Evolutionary conservation across 1,140 invertebrate genomes (phyloP).

Genomic region (Tetramorium parvispinum): DNA sequence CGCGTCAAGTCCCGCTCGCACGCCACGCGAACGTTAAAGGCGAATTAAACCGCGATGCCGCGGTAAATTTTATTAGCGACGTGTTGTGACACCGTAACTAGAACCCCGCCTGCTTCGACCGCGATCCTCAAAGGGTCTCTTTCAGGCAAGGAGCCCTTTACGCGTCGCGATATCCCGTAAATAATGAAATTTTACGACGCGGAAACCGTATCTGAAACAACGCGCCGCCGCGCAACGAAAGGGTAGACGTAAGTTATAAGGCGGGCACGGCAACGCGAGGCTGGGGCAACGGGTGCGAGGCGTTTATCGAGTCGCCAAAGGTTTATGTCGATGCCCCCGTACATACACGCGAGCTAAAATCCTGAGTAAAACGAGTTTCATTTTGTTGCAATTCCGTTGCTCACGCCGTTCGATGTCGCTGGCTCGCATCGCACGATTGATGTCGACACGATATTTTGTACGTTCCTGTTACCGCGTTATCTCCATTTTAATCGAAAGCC

Average conservation of each 20-base stretch:
- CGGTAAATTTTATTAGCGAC: constrained; percentile 73
- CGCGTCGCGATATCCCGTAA: constrained; percentile 50
- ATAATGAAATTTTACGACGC: constrained; percentile 58
- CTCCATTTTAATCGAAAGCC: constrained; percentile 57
- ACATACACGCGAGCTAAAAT: constrained; percentile 21
- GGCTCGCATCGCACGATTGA: constrained; percentile 43
- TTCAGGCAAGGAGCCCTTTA: constrained; percentile 41
- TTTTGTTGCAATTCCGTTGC: constrained; percentile 46
- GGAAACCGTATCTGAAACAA: constrained; percentile 61
- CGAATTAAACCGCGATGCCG: constrained; percentile 72
- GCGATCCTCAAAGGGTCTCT: constrained; percentile 19
- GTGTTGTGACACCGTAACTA: constrained; percentile 69
- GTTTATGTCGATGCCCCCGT: constrained; percentile 39
- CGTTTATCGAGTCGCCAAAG: constrained; percentile 48
- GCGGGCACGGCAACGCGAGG: background rate
- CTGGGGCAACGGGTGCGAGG: constrained; percentile 19
- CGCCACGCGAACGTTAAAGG: constrained; percentile 65
- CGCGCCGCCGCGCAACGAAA: constrained; percentile 43
- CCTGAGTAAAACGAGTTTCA: constrained; percentile 46
- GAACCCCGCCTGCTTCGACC: constrained; percentile 39
- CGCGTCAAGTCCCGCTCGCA: constrained; percentile 46
- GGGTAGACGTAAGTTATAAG: constrained; percentile 47
- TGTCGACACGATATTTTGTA: constrained; percentile 56
- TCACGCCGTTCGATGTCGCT: constrained; percentile 37
- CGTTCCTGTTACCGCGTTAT: constrained; percentile 51